Evolutionary conservation across 2,113 vertebrate species (phyloP).

Genomic region (Serinus canaria): DNA sequence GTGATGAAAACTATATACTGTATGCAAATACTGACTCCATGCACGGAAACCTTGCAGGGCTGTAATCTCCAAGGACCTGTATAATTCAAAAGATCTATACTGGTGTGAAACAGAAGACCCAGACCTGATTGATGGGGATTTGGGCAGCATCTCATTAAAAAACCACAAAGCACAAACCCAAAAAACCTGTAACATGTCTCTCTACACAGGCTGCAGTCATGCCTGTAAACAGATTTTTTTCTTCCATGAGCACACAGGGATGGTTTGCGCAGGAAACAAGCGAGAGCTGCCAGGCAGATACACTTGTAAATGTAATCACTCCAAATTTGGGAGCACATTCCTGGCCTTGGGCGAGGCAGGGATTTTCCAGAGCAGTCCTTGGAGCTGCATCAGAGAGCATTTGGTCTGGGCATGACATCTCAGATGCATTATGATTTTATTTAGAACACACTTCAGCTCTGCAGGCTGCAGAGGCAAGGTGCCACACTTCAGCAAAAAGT

Average conservation of each 20-base stretch:
- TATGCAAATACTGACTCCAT: not conserved
- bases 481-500: slow-evolving; percentile 63
- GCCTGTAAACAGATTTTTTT: not conserved
- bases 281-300: not conserved
- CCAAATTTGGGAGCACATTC: not conserved
- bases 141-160: not conserved
- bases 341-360: not conserved
- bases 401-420: not conserved
- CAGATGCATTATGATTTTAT: not conserved
- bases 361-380: not conserved
- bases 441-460: slow-evolving; percentile 36
- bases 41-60: not conserved
- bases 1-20: not conserved
- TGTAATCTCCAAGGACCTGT: not conserved
- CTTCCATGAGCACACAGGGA: not conserved
- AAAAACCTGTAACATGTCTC: accelerated
- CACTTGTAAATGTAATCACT: not conserved
- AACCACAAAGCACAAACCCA: not conserved
- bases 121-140: not conserved
- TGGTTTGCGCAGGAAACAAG: not conserved
- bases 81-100: not conserved
- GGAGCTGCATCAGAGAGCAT: not conserved
- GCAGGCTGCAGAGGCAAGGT: slow-evolving; percentile 65
- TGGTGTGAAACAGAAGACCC: not conserved
- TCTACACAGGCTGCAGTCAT: not conserved